Evolutionary conservation across 2,888 invertebrate species (phyloP), one percentile per base, ranked within the genome.

Genomic region (Cataglyphis livida): DNA sequence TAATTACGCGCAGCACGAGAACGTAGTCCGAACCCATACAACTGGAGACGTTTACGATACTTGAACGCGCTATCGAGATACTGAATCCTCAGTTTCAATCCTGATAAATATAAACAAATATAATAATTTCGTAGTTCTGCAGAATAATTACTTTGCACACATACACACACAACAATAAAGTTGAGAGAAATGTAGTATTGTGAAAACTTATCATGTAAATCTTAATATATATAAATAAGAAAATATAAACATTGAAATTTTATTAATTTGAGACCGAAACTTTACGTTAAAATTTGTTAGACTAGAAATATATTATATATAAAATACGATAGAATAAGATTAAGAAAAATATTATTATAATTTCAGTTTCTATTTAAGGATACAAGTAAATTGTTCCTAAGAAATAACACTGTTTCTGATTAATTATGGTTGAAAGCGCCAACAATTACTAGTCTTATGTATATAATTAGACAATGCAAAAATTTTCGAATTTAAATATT

Each of bases 1-100:
- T 88, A 88, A 88, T 88, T 87, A 84, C 86, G 87, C 82, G 68
- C 81, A 84, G 86, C 88, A 88, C 87, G 88, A 73, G 85, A 87
- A 84, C 78, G 84, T 70, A 70, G 78, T 64, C 86, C 71, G 68
- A 81, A 81, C 59, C 84, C 68, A 44, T 78, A 66, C 28, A 62
- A 54, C 12, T 57, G 38, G 15, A 41, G 51, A 35, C 15, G 9
- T 21, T 71, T 48, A 57, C 68, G 25, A 35, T 21, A 10, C n/a
- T 48, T 64, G 21, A n/a, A 21, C 32, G 62, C n/a, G 18, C 9
- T 38, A 21, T 41, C 38, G 64, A 38, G 15, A n/a, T 65, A 35
- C 3, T 12, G 61, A 61, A 18, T 78, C 64, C 76, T 41, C 59
- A 59, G 32, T 10, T 32, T 54, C 74, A 25, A 73, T 71, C 59